Conservation (phyloP, 2,888 invertebrate species). For the Saturnia japonica region DNA sequence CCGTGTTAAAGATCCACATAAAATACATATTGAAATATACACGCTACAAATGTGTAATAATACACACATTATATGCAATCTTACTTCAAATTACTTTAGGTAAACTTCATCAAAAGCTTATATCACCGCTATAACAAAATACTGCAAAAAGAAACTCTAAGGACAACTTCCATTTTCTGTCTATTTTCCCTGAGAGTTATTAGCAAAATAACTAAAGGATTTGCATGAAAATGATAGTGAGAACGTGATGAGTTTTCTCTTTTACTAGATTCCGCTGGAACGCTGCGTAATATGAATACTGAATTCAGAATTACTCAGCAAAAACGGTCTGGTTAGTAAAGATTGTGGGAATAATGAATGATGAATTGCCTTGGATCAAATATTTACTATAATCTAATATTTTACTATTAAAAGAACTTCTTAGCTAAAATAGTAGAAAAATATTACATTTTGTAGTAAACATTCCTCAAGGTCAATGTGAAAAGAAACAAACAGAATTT, state of each 20-base stretch:
- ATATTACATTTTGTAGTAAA: background rate
- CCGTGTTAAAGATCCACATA: too few relatives aligned
- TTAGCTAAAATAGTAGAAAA: background rate
- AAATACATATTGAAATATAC: too few relatives aligned
- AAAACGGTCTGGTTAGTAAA: conserved; percentile 9
- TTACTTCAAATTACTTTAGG: background rate
- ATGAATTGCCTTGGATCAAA: background rate
- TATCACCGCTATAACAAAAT: background rate
- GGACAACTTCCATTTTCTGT: background rate
- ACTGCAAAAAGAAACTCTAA: conserved; percentile 9
- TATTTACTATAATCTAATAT: background rate
- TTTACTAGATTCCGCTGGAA: conserved; percentile 11
- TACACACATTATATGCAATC: background rate
- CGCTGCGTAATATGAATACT: conserved; percentile 24
- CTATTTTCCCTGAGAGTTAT: conserved; percentile 27
- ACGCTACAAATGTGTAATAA: too few relatives aligned
- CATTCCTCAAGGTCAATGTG: too few relatives aligned
- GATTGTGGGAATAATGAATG: conserved; percentile 5
- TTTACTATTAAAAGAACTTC: background rate
- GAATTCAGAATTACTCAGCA: conserved; percentile 19
- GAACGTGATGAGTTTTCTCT: conserved; percentile 24
- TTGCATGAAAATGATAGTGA: conserved; percentile 32
- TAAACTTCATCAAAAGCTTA: background rate
- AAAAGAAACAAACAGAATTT: too few relatives aligned
- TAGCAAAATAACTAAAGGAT: conserved; percentile 33